These are phyloP conservation scores for Aldrovandia affinis DNA, from an alignment of 2,797 vertebrate species.

Conservation along the genomic window DNA sequence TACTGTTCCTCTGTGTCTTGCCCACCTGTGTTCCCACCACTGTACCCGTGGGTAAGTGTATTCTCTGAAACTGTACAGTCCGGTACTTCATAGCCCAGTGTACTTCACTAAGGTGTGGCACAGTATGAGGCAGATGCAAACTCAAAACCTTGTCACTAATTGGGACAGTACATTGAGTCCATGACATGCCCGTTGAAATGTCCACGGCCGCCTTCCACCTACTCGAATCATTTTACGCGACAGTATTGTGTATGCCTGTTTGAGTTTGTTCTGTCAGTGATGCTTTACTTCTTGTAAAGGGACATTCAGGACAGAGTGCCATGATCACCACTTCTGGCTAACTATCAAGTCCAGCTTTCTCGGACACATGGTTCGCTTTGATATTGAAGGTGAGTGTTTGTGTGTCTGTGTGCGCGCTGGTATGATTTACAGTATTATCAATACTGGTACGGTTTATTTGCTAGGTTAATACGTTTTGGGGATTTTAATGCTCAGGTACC, in stretches of 20 bases:
- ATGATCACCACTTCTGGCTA: conserved; percentile 53
- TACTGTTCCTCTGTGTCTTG: conserved; percentile 27
- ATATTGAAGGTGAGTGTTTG: conserved; percentile 46
- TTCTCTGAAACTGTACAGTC: not conserved
- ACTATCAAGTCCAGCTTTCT: conserved; percentile 45
- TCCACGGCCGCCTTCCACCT: not conserved
- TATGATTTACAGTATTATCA: not conserved
- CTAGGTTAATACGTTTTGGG: not conserved
- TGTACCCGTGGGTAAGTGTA: conserved; percentile 37
- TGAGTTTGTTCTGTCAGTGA: not conserved
- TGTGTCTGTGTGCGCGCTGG: not conserved
- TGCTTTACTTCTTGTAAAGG: conserved; percentile 35
- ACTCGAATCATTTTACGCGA: not conserved
- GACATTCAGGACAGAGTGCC: conserved; percentile 50
- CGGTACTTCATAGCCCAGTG: not conserved
- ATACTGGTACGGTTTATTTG: not conserved
- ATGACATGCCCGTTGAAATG: not conserved
- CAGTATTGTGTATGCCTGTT: not conserved
- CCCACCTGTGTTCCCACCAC: conserved; percentile 6
- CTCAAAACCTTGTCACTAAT: not conserved
- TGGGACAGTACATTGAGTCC: not conserved
- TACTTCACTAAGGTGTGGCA: not conserved
- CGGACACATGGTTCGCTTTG: conserved; percentile 41
- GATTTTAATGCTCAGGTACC: not conserved
- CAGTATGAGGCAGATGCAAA: not conserved